A percentile compares a stretch with the other conserved stretches of the same genome.
Evolutionary conservation across 1,140 invertebrate species (phyloP).

Genomic region (Drosophila lacertosa): DNA sequence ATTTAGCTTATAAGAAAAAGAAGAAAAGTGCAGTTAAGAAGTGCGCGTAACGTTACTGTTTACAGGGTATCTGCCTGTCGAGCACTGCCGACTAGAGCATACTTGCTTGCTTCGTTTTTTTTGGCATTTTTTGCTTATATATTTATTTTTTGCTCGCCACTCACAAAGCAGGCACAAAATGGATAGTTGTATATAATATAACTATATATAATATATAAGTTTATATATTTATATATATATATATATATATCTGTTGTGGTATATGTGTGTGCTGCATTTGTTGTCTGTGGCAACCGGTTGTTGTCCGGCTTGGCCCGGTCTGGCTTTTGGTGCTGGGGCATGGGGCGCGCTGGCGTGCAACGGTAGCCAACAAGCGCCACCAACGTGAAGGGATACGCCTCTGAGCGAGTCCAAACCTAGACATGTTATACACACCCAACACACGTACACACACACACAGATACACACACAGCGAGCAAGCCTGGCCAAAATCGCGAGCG

Average conservation of each 20-base stretch:
- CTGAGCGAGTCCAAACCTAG: constrained; percentile 41
- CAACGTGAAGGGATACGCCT: constrained; percentile 42
- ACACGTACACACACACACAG: constrained; percentile 2
- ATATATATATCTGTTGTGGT: constrained; percentile 18
- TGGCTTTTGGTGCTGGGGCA: constrained; percentile 11
- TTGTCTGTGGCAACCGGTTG: constrained; percentile 48
- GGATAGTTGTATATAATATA: not conserved
- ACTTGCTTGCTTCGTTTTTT: not conserved
- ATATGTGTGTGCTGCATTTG: constrained; percentile 31
- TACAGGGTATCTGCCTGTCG: not conserved
- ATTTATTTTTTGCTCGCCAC: not conserved
- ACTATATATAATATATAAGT: not conserved
- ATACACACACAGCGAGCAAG: not conserved
- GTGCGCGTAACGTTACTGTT: too few species aligned
- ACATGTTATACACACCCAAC: constrained; percentile 46
- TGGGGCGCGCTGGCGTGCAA: constrained; percentile 54
- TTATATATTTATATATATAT: constrained; percentile 1
- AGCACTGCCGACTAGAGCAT: not conserved
- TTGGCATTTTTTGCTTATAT: not conserved
- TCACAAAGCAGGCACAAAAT: not conserved
- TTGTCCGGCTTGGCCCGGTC: constrained; percentile 1
- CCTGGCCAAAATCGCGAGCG: constrained; percentile 35
- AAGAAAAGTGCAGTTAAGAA: too few species aligned
- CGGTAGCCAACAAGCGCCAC: constrained; percentile 76
- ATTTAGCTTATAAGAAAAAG: too few species aligned